Evolutionary conservation across 1,140 invertebrate species (phyloP), one percentile per base, ranked within the genome.

Genomic region (Macrocentrus cingulum): DNA sequence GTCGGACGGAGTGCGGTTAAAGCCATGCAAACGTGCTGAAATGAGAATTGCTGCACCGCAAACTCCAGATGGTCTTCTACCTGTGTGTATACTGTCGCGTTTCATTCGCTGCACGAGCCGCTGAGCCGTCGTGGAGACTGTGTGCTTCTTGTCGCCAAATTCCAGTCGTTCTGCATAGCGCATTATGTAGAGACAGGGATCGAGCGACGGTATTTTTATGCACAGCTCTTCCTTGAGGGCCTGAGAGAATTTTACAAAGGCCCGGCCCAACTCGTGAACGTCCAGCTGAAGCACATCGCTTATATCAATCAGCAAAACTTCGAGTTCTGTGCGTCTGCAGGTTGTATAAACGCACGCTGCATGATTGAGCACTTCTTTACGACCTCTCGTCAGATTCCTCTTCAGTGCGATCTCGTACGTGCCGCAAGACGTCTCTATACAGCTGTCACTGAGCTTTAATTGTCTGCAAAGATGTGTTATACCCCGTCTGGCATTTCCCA

Each of bases 261-360:
- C 97, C 50, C 92, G 85, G 49, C 97, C 97, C 16, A 99, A 78
- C 76, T 95, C 93, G 72, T 96, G 97, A 37, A 98, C 95, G 81
- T 95, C 96, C 61, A 97, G 93, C 84, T 97, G 88, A 20, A 98
- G 85, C 23, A 95, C 88, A 82, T 99, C 97, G 81, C 95, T 97
- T 37, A 99, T 96, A 76, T 99, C 97, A 64, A 99, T 91, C n/a
- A 99, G 81, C 76, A 97, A 86, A 87, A 96, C 95, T 61, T 92
- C 86, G 59, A 95, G 98, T 56, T 88, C 90, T 29, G 25, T 80
- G 98, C 95, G 16, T 59, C 97, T 83, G 69, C 97, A 99, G 1
- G 95, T 97, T 63, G 99, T 94, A 70, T 99, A 99, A 6, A 99
- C 87, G 82, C 97, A 99, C 39, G 97, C 95, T 53, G 96, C 96